phyloP scores from a whole-genome alignment of 2,113 vertebrate species.

The Ploceus nigricollis region DNA sequence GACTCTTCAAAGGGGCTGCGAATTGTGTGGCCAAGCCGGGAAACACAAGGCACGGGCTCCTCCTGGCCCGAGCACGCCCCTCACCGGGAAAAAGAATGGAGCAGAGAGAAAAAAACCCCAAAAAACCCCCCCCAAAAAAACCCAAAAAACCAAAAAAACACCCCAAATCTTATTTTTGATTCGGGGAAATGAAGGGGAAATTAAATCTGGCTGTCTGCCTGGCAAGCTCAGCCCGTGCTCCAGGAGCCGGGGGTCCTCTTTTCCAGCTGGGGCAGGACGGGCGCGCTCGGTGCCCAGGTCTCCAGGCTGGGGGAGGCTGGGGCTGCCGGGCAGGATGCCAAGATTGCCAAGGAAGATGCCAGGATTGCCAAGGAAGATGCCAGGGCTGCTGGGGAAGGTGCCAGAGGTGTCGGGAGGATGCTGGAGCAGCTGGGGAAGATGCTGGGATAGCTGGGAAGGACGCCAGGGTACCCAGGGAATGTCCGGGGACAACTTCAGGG shows the following conservation, averaged over 20 bases:
- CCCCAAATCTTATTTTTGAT: neutral
- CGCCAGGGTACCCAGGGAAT: neutral
- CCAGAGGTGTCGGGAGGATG: too few relatives aligned
- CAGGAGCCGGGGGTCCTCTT: constrained; percentile 42
- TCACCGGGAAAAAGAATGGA: constrained; percentile 72
- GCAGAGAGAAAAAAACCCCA: constrained; percentile 44
- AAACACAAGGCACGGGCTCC: constrained; percentile 79
- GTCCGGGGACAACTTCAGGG: neutral
- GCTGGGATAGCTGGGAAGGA: neutral
- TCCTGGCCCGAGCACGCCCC: too few relatives aligned
- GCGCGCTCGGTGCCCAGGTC: too few relatives aligned
- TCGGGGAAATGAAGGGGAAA: neutral
- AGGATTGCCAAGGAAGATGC: neutral
- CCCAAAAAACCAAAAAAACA: neutral
- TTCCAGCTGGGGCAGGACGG: neutral
- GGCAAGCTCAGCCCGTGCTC: neutral
- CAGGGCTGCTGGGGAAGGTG: neutral
- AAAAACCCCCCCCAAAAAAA: neutral
- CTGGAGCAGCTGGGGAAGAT: neutral
- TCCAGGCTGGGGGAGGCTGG: neutral
- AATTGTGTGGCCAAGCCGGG: constrained; percentile 74
- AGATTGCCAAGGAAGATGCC: neutral
- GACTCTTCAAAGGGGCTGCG: constrained; percentile 74
- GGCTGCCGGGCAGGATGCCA: neutral
- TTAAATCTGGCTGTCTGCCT: neutral